Evolutionary conservation across 92 coral and sea anemone genomes (phyloP).

Genomic region (Palythoa grandis): DNA sequence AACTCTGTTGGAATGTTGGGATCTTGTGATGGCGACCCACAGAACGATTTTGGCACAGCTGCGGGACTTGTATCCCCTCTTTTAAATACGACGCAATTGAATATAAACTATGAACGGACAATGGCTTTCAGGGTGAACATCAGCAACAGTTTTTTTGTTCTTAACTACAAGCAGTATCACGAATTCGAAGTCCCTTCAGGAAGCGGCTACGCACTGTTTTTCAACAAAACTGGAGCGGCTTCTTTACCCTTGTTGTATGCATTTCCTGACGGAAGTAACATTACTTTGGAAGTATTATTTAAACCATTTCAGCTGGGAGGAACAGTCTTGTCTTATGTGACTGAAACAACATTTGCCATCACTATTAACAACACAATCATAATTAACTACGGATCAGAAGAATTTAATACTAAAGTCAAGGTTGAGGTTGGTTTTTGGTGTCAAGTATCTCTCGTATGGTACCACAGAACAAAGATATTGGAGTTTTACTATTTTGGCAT

Average conservation of each 20-base stretch:
- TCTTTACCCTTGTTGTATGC: slow-evolving; percentile 47
- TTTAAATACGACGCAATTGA: slow-evolving; percentile 53
- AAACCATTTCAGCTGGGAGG: slow-evolving; percentile 58
- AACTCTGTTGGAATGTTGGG: slow-evolving; percentile 58
- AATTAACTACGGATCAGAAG: slow-evolving; percentile 43
- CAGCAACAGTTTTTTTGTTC: slow-evolving; percentile 43
- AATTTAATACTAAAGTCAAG: slow-evolving; percentile 44
- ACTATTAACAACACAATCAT: slow-evolving; percentile 50
- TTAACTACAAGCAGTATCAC: slow-evolving; percentile 33
- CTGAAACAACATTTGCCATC: slow-evolving; percentile 58
- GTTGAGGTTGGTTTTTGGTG: slow-evolving; percentile 50
- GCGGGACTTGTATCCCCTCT: slow-evolving; percentile 32
- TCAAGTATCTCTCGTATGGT: slow-evolving; percentile 67
- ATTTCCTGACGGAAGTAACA: slow-evolving; percentile 39
- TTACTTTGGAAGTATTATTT: slow-evolving; percentile 65
- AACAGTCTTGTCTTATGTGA: slow-evolving; percentile 61
- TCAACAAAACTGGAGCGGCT: slow-evolving; percentile 60
- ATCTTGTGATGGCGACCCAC: slow-evolving; percentile 57
- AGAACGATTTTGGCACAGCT: slow-evolving; percentile 47
- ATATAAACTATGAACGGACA: slow-evolving; percentile 36
- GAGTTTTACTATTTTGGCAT: slow-evolving; percentile 56
- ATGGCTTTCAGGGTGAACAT: slow-evolving; percentile 19
- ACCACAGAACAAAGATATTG: slow-evolving; percentile 23
- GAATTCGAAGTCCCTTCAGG: slow-evolving; percentile 46
- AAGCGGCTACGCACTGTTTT: slow-evolving; percentile 56